Percentiles rank a stretch among this genome's conserved stretches.
Evolutionary conservation across 2,113 vertebrate genomes (phyloP).

Genomic region (Anarhynchus alexandrinus): DNA sequence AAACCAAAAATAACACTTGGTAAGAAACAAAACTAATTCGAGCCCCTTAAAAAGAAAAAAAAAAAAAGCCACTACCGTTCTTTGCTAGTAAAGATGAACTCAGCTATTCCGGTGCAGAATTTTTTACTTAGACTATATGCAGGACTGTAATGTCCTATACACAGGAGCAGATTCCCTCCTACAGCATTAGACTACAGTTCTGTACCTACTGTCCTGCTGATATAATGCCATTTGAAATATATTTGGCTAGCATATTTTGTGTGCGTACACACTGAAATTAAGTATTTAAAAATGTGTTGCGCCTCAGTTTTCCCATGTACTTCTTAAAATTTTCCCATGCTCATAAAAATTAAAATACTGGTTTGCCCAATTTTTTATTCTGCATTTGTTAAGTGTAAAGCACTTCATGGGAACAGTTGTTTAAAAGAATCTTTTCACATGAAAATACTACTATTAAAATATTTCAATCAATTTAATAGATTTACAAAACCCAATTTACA

Average conservation of each 20-base stretch:
- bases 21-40: neutral
- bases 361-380: neutral
- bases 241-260: neutral
- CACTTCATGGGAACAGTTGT: neutral
- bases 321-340: neutral
- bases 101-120: neutral
- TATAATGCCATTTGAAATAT: neutral
- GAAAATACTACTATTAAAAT: conserved; percentile 13
- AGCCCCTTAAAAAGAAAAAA: neutral
- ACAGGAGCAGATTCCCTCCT: neutral
- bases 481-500: neutral
- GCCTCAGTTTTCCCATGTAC: neutral
- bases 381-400: conserved; percentile 14
- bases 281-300: neutral
- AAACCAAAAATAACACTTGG: conserved; percentile 9
- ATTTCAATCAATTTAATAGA: conserved; percentile 16
- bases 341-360: conserved; percentile 8
- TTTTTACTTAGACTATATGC: neutral
- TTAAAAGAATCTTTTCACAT: neutral
- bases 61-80: neutral
- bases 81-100: neutral
- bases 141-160: neutral
- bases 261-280: neutral
- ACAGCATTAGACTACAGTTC: neutral
- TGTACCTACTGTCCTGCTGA: neutral